phyloP scores from a whole-genome alignment of 2,113 vertebrate species.

The Chionis minor region DNA sequence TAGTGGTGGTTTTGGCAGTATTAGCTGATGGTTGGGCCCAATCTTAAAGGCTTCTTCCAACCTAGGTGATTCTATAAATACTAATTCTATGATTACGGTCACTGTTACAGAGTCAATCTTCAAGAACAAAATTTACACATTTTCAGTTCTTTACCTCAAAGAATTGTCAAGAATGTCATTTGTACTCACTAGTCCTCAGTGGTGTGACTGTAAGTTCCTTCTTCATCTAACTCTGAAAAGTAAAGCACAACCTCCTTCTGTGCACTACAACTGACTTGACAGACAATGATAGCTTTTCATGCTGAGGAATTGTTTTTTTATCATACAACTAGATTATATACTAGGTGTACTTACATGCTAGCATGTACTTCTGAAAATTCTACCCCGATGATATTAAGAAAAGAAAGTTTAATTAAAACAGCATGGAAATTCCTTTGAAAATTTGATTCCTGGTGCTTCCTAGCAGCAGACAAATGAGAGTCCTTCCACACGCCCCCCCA shows the following conservation, averaged over 20 bases:
- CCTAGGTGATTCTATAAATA: too few relatives aligned
- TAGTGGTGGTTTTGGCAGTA: too few relatives aligned
- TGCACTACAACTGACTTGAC: background rate
- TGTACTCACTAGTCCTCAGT: background rate
- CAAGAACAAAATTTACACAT: background rate
- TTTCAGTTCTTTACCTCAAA: background rate
- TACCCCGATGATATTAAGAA: background rate
- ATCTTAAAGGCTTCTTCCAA: too few relatives aligned
- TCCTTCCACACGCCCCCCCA: background rate
- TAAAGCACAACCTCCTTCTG: background rate
- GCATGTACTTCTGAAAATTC: background rate
- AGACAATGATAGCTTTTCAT: background rate
- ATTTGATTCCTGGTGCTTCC: background rate
- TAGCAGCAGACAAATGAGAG: background rate
- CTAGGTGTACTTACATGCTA: background rate
- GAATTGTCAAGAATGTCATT: accelerated
- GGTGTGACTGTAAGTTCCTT: background rate
- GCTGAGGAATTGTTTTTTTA: background rate
- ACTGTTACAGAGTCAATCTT: background rate
- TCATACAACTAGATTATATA: background rate
- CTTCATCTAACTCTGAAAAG: background rate
- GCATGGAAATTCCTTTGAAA: background rate
- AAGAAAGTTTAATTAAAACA: background rate
- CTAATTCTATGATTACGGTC: background rate
- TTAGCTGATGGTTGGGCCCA: too few relatives aligned